A percentile compares a stretch with the other conserved stretches of the same genome.
These are phyloP conservation scores for Pempheris klunzingeri DNA, from an alignment of 2,797 vertebrate species.

Conservation along the genomic window DNA sequence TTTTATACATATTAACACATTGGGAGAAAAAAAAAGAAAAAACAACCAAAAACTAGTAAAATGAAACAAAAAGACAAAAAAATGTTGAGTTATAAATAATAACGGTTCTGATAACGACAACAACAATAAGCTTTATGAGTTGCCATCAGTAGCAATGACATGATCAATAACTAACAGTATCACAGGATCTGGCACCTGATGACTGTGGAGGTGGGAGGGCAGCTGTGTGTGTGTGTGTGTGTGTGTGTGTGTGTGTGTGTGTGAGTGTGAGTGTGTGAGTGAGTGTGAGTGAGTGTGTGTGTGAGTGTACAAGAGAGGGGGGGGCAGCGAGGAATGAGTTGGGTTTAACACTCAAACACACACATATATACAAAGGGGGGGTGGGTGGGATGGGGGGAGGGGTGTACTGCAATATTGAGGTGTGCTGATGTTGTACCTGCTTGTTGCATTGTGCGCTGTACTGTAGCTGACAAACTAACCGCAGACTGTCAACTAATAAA, in stretches of 20 bases:
- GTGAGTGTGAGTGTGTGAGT: too few species aligned
- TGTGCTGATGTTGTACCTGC: constrained; percentile 81
- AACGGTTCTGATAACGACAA: constrained; percentile 35
- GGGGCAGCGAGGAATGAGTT: not conserved
- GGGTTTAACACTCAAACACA: constrained; percentile 5
- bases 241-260: too few species aligned
- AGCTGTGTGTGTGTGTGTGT: constrained; percentile 7
- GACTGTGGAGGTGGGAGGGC: not conserved
- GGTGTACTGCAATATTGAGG: constrained; percentile 53
- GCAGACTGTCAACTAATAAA: constrained; percentile 78
- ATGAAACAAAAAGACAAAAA: constrained; percentile 35
- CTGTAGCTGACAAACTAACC: constrained; percentile 79
- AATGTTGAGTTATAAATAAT: constrained; percentile 47
- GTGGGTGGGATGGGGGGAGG: not conserved
- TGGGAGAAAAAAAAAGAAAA: constrained; percentile 22
- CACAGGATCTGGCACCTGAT: constrained; percentile 36
- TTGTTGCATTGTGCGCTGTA: constrained; percentile 83
- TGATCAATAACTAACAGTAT: constrained; percentile 29
- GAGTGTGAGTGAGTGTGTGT: too few species aligned
- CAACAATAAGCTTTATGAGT: constrained; percentile 42
- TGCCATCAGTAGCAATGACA: constrained; percentile 10
- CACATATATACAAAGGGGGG: not conserved
- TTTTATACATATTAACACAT: constrained; percentile 73
- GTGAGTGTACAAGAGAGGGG: too few species aligned
- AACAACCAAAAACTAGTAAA: constrained; percentile 48